Percentiles rank a stretch among this genome's conserved stretches.
Conservation (phyloP, 2,888 invertebrate genomes). For the Pristionchus exspectatus region DNA sequence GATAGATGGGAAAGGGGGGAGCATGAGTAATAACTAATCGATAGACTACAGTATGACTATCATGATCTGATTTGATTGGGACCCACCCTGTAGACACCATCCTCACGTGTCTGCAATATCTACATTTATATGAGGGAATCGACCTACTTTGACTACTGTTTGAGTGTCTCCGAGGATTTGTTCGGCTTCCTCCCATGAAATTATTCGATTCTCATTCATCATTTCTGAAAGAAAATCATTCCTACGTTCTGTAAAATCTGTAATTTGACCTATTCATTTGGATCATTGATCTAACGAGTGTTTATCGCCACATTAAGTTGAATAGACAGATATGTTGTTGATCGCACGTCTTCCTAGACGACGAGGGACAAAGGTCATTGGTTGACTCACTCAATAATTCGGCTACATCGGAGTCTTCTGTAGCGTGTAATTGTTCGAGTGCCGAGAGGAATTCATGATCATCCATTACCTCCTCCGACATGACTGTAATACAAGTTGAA, state of each 20-base stretch:
- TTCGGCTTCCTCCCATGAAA: conserved; percentile 77
- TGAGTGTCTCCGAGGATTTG: conserved; percentile 73
- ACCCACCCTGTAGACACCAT: conserved; percentile 49
- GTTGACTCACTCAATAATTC: conserved; percentile 73
- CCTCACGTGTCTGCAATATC: conserved; percentile 6
- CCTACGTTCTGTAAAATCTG: neutral
- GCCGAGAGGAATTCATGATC: conserved; percentile 70
- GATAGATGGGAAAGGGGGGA: conserved; percentile 33
- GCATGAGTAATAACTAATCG: conserved; percentile 11
- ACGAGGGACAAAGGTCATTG: too few species aligned
- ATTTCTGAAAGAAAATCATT: conserved; percentile 67
- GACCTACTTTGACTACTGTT: conserved; percentile 59
- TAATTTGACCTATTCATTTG: neutral
- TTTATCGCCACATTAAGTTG: conserved; percentile 1
- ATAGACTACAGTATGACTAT: conserved; percentile 25
- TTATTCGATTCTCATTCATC: conserved; percentile 78
- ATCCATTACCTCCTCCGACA: conserved; percentile 64
- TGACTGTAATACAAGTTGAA: neutral
- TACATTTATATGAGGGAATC: neutral
- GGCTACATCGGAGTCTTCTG: conserved; percentile 71
- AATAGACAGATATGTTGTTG: neutral
- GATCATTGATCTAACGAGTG: neutral
- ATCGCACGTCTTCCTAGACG: neutral
- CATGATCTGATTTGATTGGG: neutral
- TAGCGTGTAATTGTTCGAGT: conserved; percentile 67